Evolutionary conservation across 2,797 vertebrate genomes (phyloP).

Genomic region (Okamejei kenojei): DNA sequence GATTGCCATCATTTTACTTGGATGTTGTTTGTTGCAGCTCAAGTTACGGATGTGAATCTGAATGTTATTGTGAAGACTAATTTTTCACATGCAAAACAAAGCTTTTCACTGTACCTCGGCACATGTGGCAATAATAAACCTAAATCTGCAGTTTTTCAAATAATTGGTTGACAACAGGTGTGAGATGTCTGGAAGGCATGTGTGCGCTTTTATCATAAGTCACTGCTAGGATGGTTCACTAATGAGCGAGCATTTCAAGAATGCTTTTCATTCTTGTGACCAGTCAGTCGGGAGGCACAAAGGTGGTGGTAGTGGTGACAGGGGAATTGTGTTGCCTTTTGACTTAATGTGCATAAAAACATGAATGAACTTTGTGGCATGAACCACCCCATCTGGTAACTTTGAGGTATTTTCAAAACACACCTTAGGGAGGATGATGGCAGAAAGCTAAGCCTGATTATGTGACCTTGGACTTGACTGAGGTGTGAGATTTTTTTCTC

Average conservation of each 20-base stretch:
- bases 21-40: neutral
- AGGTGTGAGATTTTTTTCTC: too few relatives aligned
- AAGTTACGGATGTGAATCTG: neutral
- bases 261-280: neutral
- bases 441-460: neutral
- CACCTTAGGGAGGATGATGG: neutral
- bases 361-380: neutral
- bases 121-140: too few relatives aligned
- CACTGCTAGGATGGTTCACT: neutral
- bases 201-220: neutral
- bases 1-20: neutral
- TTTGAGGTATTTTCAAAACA: neutral
- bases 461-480: neutral
- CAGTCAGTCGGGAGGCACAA: neutral
- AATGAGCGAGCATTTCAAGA: neutral
- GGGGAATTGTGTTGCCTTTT: neutral
- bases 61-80: neutral
- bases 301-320: neutral
- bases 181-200: neutral
- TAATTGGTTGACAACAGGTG: neutral
- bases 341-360: neutral
- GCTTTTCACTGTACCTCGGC: too few relatives aligned
- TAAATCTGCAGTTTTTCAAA: neutral
- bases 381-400: neutral
- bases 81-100: neutral